Percentiles rank a stretch among this genome's conserved stretches.
These are phyloP conservation scores for Dorcus parallelipipedus DNA, from an alignment of 2,888 invertebrate genomes.

Conservation along the genomic window DNA sequence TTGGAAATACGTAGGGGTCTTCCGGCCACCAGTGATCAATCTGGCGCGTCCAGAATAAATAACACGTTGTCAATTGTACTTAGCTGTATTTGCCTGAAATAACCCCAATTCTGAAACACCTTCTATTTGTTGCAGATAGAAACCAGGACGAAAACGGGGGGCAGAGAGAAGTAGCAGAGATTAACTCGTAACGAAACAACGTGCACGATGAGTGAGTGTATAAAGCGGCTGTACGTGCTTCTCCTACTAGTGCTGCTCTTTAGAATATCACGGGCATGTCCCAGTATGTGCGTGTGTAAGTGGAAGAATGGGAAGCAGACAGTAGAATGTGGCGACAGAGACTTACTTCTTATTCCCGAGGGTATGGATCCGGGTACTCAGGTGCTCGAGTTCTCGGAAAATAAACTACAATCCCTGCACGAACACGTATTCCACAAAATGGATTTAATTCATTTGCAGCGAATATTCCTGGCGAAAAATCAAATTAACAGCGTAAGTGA, in stretches of 20 bases:
- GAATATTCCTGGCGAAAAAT: constrained; percentile 78
- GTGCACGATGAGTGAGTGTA: constrained; percentile 22
- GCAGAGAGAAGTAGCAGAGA: neutral
- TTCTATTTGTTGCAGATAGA: neutral
- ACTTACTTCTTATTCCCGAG: constrained; percentile 71
- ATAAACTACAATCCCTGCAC: constrained; percentile 74
- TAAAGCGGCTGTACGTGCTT: constrained; percentile 20
- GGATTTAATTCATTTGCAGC: constrained; percentile 80
- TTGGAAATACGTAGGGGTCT: constrained; percentile 30
- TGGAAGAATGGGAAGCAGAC: constrained; percentile 92
- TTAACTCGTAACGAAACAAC: constrained; percentile 1
- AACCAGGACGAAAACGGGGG: neutral
- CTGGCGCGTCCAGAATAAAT: neutral
- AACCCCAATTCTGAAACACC: neutral
- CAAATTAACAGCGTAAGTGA: constrained; percentile 74
- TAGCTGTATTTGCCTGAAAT: too few species aligned
- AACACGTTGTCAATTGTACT: neutral
- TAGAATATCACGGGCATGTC: constrained; percentile 56
- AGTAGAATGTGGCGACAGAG: constrained; percentile 80
- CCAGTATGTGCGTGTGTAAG: constrained; percentile 78
- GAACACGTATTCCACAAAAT: constrained; percentile 76
- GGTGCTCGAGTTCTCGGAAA: constrained; percentile 81
- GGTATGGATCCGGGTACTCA: constrained; percentile 81
- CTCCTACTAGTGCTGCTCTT: constrained; percentile 21
- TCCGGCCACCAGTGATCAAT: neutral